A percentile compares a stretch with the other conserved stretches of the same genome.
Evolutionary conservation across 2,888 invertebrate species (phyloP).

Genomic region (Petrolisthes manimaculis): DNA sequence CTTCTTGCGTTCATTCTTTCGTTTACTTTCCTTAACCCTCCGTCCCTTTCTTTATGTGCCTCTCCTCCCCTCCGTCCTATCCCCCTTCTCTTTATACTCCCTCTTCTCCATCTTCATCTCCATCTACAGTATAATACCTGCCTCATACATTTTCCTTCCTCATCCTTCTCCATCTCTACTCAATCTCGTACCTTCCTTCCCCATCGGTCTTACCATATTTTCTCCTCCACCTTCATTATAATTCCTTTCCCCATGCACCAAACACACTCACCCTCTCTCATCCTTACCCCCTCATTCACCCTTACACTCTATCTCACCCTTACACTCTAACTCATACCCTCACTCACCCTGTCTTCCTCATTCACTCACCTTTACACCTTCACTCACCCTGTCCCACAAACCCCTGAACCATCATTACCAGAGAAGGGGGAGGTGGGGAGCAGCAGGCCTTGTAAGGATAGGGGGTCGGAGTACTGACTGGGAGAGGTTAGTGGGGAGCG

Average conservation of each 20-base stretch:
- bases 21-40: neutral
- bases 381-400: too few species aligned
- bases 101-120: neutral
- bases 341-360: too few species aligned
- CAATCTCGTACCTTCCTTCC: neutral
- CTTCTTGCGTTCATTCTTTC: neutral
- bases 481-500: neutral
- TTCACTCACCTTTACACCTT: too few species aligned
- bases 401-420: slow-evolving; percentile 6
- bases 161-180: neutral
- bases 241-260: neutral
- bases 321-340: too few species aligned
- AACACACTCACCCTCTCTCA: neutral
- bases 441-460: neutral
- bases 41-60: neutral
- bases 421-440: slow-evolving; percentile 13
- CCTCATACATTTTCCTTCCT: neutral
- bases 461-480: neutral
- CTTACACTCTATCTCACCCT: too few species aligned
- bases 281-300: too few species aligned
- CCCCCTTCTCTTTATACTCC: neutral
- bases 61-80: neutral
- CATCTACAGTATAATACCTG: neutral
- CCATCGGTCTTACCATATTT: neutral
- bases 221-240: neutral